Conservation (phyloP, 2,888 invertebrate genomes). For the Platerodrilus igneus region DNA sequence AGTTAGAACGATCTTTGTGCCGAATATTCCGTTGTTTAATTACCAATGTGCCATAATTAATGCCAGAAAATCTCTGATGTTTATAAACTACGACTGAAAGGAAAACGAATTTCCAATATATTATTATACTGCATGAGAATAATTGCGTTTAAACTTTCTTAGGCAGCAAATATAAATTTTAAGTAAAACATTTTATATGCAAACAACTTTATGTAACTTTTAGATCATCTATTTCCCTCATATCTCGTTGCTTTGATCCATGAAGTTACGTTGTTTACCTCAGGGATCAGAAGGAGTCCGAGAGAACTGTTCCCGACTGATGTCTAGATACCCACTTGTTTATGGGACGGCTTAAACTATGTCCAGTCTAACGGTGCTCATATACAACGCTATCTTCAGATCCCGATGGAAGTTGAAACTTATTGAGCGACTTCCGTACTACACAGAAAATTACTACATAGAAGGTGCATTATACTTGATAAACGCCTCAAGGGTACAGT, state of each 20-base stretch:
- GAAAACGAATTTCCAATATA: no score
- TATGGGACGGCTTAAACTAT: slow-evolving; percentile 50
- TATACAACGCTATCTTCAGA: slow-evolving; percentile 50
- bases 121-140: no score
- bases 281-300: slow-evolving; percentile 41
- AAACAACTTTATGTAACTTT: slow-evolving; percentile 21
- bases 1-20: no score
- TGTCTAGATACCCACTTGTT: slow-evolving; percentile 49
- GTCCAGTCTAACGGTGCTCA: slow-evolving; percentile 50
- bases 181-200: slow-evolving; percentile 17
- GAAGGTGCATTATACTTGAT: slow-evolving; percentile 15
- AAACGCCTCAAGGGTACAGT: no score
- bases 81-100: no score
- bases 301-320: slow-evolving; percentile 47
- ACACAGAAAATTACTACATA: slow-evolving; percentile 29
- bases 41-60: no score
- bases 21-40: no score
- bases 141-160: no score
- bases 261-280: slow-evolving; percentile 49
- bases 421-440: slow-evolving; percentile 32
- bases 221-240: slow-evolving; percentile 28
- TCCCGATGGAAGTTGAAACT: slow-evolving; percentile 43
- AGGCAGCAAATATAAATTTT: no score
- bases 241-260: slow-evolving; percentile 40
- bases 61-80: no score